Conservation (phyloP, 64 coral and sea anemone genomes). For the Stichodactyla mertensii region DNA sequence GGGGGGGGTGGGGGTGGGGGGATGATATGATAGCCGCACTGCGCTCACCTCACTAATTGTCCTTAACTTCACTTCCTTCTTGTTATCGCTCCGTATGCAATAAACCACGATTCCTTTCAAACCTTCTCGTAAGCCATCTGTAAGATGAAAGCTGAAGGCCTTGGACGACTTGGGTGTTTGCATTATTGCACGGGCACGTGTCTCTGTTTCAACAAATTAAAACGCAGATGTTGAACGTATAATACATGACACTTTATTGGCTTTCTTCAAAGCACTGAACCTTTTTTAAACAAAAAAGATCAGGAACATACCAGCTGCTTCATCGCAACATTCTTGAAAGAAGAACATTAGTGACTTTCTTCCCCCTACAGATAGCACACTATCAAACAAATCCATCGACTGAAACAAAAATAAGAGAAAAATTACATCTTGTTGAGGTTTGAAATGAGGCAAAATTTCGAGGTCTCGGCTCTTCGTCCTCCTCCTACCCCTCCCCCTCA, state of each 20-base stretch:
- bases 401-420: conserved; percentile 1
- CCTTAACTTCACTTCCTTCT: conserved; percentile 82
- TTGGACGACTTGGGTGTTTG: conserved; percentile 59
- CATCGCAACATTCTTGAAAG: conserved; percentile 56
- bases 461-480: neutral
- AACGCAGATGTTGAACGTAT: too few relatives aligned
- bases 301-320: conserved; percentile 51
- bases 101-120: conserved; percentile 72
- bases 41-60: conserved; percentile 66
- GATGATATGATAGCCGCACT: neutral
- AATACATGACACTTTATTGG: too few relatives aligned
- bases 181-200: conserved; percentile 50
- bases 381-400: conserved; percentile 58
- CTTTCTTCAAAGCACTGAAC: too few relatives aligned
- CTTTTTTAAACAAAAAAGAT: neutral
- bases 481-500: too few relatives aligned
- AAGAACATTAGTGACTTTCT: conserved; percentile 77
- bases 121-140: conserved; percentile 61
- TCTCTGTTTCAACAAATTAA: conserved; percentile 13
- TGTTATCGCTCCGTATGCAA: conserved; percentile 65
- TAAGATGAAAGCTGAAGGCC: conserved; percentile 48
- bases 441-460: neutral
- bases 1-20: too few relatives aligned
- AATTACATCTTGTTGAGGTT: neutral
- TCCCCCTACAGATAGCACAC: conserved; percentile 61